A percentile compares a stretch with the other conserved stretches of the same genome.
Conservation (phyloP, 1,140 invertebrate genomes). For the Pseudomyrmex sp. region DNA sequence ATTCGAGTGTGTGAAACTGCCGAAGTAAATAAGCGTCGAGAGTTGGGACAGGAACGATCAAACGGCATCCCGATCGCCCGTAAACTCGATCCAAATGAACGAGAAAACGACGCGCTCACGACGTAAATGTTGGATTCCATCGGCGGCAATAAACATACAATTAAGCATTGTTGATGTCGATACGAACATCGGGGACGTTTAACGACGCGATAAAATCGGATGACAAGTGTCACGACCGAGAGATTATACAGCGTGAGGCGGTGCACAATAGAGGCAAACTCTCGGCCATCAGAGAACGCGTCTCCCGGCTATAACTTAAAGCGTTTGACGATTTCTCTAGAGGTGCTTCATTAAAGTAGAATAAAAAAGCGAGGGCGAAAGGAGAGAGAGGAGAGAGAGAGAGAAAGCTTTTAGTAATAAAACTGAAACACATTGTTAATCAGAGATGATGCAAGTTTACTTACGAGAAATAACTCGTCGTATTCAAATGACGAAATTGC, state of each 20-base stretch:
- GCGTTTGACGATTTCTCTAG: constrained; percentile 62
- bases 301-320: constrained; percentile 80
- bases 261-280: constrained; percentile 75
- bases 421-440: constrained; percentile 53
- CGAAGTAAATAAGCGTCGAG: constrained; percentile 4
- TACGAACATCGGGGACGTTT: constrained; percentile 75
- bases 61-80: constrained; percentile 29
- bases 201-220: constrained; percentile 82
- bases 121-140: constrained; percentile 73
- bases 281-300: constrained; percentile 66
- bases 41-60: constrained; percentile 4
- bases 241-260: constrained; percentile 50
- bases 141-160: constrained; percentile 79
- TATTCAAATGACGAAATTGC: constrained; percentile 52
- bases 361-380: constrained; percentile 4
- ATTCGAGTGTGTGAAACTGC: neutral
- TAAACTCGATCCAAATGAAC: constrained; percentile 49
- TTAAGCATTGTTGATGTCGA: constrained; percentile 80
- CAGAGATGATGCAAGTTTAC: constrained; percentile 15
- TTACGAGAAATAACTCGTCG: neutral
- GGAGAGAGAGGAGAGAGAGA: neutral
- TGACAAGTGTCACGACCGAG: constrained; percentile 81
- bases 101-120: neutral
- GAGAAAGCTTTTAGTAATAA: neutral
- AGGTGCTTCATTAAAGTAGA: constrained; percentile 71